Conservation (phyloP, 2,797 vertebrate species). For the Etheostoma perlongum region DNA sequence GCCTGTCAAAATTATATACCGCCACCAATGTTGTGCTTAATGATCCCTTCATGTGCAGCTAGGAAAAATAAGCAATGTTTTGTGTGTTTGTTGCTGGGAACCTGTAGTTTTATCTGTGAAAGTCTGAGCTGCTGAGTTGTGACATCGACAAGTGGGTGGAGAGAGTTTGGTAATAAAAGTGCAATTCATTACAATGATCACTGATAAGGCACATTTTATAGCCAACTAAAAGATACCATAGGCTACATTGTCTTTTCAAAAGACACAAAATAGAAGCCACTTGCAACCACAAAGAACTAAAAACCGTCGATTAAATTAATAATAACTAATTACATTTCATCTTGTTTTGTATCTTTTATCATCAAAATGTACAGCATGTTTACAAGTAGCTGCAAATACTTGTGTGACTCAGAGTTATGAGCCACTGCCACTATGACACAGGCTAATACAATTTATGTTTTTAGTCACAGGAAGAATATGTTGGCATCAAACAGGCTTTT, state of each 20-base stretch:
- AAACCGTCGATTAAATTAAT: not conserved
- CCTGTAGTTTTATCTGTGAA: not conserved
- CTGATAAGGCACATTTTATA: not conserved
- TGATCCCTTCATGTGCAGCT: constrained; percentile 47
- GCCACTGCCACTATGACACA: not conserved
- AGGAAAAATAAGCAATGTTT: rapidly evolving
- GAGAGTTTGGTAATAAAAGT: not conserved
- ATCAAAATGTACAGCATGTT: not conserved
- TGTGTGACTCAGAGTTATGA: not conserved
- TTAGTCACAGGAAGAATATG: not conserved
- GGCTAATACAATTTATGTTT: not conserved
- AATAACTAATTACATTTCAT: not conserved
- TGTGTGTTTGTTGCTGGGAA: not conserved
- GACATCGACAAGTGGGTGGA: not conserved
- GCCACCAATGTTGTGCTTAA: not conserved
- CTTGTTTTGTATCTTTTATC: not conserved
- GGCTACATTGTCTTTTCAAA: too few species aligned
- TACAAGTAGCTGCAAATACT: not conserved
- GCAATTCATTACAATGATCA: not conserved
- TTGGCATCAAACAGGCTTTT: not conserved
- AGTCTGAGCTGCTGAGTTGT: not conserved
- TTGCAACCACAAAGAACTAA: not conserved
- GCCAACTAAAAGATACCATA: too few species aligned
- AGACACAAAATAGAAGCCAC: too few species aligned
- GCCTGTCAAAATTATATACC: not conserved